These are phyloP conservation scores for Gymnoscopelus microlampas DNA, from an alignment of 2,797 vertebrate species.

Conservation along the genomic window DNA sequence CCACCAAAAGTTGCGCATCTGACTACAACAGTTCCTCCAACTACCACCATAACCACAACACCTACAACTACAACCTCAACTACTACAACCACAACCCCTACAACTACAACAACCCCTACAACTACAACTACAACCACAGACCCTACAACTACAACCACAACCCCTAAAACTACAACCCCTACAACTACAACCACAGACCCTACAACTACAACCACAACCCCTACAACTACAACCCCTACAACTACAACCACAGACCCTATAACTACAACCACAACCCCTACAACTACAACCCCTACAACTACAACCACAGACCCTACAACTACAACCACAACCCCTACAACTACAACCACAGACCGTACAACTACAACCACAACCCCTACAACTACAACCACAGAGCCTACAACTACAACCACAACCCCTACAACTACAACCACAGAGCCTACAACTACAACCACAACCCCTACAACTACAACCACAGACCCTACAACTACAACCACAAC, in stretches of 20 bases:
- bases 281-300: background rate
- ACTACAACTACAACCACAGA: background rate
- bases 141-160: background rate
- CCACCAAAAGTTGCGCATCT: background rate
- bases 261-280: background rate
- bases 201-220: background rate
- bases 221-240: background rate
- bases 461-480: background rate
- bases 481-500: constrained; percentile 1
- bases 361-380: background rate
- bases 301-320: background rate
- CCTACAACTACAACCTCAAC: background rate
- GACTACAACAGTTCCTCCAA: background rate
- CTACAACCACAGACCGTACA: too few species aligned
- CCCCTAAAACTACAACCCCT: too few species aligned
- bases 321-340: background rate
- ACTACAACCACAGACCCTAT: background rate
- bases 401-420: background rate
- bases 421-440: too few species aligned
- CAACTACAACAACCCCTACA: background rate
- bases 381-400: background rate
- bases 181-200: background rate
- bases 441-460: background rate
- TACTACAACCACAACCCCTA: background rate
- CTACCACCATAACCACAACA: background rate